phyloP scores from a whole-genome alignment of 2,113 vertebrate species.

The Leptosomus discolor region DNA sequence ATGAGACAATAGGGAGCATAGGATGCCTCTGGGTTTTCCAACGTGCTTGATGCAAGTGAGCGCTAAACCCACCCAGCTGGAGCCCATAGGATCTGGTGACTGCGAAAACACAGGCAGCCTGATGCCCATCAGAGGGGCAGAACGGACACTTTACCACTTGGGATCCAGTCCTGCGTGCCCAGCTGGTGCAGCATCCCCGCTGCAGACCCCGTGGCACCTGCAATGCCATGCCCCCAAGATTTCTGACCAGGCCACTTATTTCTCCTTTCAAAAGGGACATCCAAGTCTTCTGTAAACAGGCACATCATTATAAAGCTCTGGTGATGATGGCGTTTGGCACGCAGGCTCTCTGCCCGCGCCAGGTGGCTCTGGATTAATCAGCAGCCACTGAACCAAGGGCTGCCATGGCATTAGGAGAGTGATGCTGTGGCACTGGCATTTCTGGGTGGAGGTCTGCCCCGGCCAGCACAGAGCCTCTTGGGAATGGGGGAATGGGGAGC shows the following conservation, averaged over 20 bases:
- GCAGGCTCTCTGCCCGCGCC: background rate
- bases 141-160: background rate
- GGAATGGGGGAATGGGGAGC: accelerated
- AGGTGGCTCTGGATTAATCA: background rate
- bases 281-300: background rate
- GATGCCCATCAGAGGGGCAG: background rate
- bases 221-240: accelerated
- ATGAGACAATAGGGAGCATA: background rate
- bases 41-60: background rate
- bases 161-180: background rate
- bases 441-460: background rate
- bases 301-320: background rate
- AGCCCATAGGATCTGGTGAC: background rate
- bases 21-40: background rate
- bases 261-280: background rate
- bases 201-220: background rate
- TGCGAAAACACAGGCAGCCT: background rate
- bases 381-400: background rate
- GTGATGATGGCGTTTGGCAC: background rate
- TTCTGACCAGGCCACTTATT: background rate
- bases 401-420: background rate
- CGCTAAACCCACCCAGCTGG: background rate
- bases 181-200: background rate
- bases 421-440: background rate
- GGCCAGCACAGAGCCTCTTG: background rate